Base-by-base conservation (phyloP, 2,113 vertebrate species). In the Corythornis cristatus region DNA sequence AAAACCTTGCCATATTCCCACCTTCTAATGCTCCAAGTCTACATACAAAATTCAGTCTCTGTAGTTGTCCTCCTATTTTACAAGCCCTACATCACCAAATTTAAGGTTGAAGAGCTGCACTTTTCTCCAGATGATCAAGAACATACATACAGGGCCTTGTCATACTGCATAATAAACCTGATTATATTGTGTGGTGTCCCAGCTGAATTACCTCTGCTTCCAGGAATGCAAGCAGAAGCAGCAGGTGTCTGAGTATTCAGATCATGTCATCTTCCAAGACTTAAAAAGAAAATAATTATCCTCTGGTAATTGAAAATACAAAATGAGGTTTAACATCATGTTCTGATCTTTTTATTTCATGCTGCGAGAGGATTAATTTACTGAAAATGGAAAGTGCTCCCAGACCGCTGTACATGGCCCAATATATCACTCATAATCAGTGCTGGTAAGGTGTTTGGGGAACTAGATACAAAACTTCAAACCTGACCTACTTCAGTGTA, bases 231-330 rank as follows among this genome's bases (percentile, higher is more conserved):
- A 61, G 67, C 71, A 93, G 78, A 20, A 89, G 87, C 9, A 77
- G 72, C 85, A 91, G 88, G 85, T 88, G 73, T 40, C 84, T 2
- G 1, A 89, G 46, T 62, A 96, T 93, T 94, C 90, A 88, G 79
- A 96, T 95, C 90, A 40, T 91, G 92, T 95, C 90, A 91, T 87
- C 92, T 94, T 94, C 60, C 85, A 58, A 83, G 79, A 70, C 78
- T 95, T 91, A 70, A 95, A 91, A 95, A 89, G 89, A 96, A 94
- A 96, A 96, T 94, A 96, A 96, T 94, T 96, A 91, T 83, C 90
- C 83, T 46, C 51, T 43, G 23, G 90, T 94, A 96, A 96, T 91
- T 96, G 94, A 94, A 96, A 95, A 88, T 28, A 93, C 88, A 91
- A 89, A 94, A 95, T 95, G 88, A 96, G 92, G 86, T 85, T 96